phyloP scores from a whole-genome alignment of 2,113 vertebrate genomes.

The Carlito syrichta region DNA sequence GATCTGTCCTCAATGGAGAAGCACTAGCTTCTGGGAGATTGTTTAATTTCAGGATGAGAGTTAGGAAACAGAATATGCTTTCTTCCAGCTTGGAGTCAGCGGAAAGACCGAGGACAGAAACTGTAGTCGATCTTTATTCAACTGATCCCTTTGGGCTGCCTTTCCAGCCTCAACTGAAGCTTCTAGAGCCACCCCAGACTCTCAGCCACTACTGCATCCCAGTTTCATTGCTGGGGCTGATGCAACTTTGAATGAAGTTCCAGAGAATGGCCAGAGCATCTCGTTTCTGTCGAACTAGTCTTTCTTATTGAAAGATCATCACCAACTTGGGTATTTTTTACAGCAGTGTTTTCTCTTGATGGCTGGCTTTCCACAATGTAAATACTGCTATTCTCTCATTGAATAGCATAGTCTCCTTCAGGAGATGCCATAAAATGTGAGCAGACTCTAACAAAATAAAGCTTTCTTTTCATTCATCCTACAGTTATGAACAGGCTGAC shows the following conservation, averaged over 20 bases:
- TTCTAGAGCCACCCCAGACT: not conserved
- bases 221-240: not conserved
- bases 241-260: not conserved
- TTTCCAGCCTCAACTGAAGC: not conserved
- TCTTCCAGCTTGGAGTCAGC: not conserved
- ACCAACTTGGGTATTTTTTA: not conserved
- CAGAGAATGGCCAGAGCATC: not conserved
- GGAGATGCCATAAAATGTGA: not conserved
- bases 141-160: too few relatives aligned
- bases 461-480: not conserved
- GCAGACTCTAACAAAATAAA: not conserved
- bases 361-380: not conserved
- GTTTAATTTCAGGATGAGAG: not conserved
- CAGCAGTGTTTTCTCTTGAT: not conserved
- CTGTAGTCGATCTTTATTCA: not conserved
- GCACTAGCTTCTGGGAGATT: not conserved
- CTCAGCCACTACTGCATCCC: not conserved
- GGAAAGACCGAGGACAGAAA: too few relatives aligned
- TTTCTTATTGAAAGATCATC: not conserved
- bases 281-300: not conserved
- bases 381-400: not conserved
- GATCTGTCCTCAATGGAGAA: not conserved
- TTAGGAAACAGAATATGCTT: not conserved
- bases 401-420: not conserved
- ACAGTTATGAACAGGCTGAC: not conserved